Conservation (phyloP, 2,113 vertebrate species). For the Onychostoma macrolepis region DNA sequence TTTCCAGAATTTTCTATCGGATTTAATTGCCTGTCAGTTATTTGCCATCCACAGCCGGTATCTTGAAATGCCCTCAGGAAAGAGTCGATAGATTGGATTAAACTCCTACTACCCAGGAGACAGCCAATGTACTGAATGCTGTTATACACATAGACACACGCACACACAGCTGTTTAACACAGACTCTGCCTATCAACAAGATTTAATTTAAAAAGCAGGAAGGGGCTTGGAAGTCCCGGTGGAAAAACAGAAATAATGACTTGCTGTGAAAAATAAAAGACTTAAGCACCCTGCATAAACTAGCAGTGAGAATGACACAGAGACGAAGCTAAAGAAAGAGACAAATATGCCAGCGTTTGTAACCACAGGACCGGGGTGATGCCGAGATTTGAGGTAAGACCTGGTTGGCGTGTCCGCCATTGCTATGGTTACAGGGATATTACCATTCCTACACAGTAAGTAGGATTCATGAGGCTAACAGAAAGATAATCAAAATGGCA, state of each 20-base stretch:
- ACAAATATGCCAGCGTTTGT: neutral
- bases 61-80: constrained; percentile 45
- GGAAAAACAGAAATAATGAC: constrained; percentile 34
- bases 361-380: neutral
- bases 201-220: constrained; percentile 30
- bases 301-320: neutral
- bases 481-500: constrained; percentile 43
- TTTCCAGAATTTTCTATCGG: constrained; percentile 36
- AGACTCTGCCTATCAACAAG: constrained; percentile 32
- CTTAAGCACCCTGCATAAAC: neutral
- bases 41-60: constrained; percentile 19
- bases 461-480: constrained; percentile 45
- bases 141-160: constrained; percentile 43
- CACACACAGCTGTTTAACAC: constrained; percentile 28
- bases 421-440: constrained; percentile 53
- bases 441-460: constrained; percentile 39
- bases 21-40: constrained; percentile 56
- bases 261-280: constrained; percentile 25
- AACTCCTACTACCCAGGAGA: constrained; percentile 45
- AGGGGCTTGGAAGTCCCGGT: constrained; percentile 11
- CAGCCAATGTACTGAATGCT: constrained; percentile 38
- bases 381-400: constrained; percentile 22
- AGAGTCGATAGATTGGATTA: constrained; percentile 54
- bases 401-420: constrained; percentile 28
- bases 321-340: neutral